phyloP scores from a whole-genome alignment of 2,113 vertebrate species.

The Calyptomena viridis region DNA sequence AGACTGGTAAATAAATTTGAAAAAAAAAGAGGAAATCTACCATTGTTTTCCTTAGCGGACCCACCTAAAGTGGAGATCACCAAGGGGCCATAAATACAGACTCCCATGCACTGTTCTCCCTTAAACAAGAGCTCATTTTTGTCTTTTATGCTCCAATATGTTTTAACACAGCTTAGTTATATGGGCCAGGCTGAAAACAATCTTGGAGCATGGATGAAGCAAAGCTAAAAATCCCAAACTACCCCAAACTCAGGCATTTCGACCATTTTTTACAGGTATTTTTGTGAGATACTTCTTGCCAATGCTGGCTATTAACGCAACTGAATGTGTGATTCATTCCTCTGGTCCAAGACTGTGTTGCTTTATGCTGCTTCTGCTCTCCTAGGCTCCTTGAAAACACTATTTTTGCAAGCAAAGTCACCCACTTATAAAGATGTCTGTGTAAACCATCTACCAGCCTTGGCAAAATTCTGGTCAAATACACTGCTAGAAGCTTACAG shows the following conservation, averaged over 20 bases:
- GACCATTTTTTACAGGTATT: background rate
- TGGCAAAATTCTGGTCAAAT: background rate
- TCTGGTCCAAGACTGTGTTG: background rate
- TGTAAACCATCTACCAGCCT: background rate
- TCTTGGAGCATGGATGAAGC: background rate
- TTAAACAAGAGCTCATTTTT: background rate
- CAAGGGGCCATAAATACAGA: accelerated
- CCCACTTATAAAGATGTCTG: background rate
- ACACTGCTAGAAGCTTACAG: background rate
- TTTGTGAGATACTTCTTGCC: background rate
- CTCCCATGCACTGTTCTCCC: accelerated
- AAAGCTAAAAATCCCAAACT: background rate
- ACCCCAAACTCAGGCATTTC: background rate
- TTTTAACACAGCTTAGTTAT: background rate
- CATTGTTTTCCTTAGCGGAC: background rate
- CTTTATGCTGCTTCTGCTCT: background rate
- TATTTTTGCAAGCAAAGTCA: background rate
- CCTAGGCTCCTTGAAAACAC: background rate
- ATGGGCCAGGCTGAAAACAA: background rate
- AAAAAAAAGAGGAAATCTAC: background rate
- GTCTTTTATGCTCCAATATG: background rate
- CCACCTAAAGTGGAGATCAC: background rate
- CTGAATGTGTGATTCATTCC: background rate
- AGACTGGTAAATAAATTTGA: background rate
- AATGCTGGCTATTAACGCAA: background rate